These are phyloP conservation scores for Pemphredon lugubris DNA, from an alignment of 2,888 invertebrate species.

Conservation along the genomic window DNA sequence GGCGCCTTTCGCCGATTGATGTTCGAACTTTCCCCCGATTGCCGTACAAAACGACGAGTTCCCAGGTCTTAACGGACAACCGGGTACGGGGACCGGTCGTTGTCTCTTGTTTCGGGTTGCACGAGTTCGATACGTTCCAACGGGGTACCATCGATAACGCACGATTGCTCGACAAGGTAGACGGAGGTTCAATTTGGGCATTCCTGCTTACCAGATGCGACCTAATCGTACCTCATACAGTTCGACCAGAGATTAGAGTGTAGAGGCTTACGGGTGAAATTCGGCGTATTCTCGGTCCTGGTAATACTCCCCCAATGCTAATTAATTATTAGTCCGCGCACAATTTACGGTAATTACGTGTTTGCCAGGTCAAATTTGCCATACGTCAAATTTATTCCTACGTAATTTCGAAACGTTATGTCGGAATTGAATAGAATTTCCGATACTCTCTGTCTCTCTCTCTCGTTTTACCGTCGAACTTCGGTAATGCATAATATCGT, in stretches of 20 bases:
- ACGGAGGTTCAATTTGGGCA: constrained; percentile 52
- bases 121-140: constrained; percentile 32
- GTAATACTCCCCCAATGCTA: constrained; percentile 22
- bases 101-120: background rate
- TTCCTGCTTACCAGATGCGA: constrained; percentile 57
- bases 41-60: constrained; percentile 40
- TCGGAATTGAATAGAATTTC: no score
- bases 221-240: constrained; percentile 53
- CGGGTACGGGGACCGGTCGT: no score
- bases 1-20: constrained; percentile 37
- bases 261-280: constrained; percentile 14
- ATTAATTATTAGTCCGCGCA: no score
- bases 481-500: background rate
- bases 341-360: no score
- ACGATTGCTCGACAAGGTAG: constrained; percentile 48
- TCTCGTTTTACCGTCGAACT: background rate
- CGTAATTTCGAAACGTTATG: no score
- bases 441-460: no score
- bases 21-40: constrained; percentile 61
- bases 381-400: no score
- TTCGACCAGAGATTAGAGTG: constrained; percentile 29
- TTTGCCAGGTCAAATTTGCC: no score
- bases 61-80: no score
- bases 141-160: constrained; percentile 54
- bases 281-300: constrained; percentile 27